phyloP scores from a whole-genome alignment of 1,140 invertebrate genomes.

The Polypedilum pembai region DNA sequence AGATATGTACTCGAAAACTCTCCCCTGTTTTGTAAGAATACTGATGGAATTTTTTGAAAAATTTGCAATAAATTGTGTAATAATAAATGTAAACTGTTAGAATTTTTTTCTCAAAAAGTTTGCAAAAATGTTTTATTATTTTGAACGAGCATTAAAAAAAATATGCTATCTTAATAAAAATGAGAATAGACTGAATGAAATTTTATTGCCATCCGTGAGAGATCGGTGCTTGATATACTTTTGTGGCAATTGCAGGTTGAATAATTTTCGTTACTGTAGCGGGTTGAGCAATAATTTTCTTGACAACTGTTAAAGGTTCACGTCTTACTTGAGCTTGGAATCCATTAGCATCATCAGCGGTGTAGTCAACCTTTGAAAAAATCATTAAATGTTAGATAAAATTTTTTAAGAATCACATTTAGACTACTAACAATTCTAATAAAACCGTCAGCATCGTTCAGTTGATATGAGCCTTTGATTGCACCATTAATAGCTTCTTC shows the following conservation, averaged over 20 bases:
- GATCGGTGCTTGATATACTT: neutral
- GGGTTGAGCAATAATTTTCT: conserved; percentile 13
- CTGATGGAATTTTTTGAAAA: neutral
- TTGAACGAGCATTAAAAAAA: neutral
- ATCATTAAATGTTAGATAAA: neutral
- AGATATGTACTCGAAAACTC: neutral
- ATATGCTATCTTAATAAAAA: neutral
- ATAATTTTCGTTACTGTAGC: conserved; percentile 16
- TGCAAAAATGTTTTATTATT: neutral
- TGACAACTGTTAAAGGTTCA: conserved; percentile 35
- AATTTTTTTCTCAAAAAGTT: neutral
- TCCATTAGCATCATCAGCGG: conserved; percentile 43
- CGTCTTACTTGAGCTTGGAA: conserved; percentile 44
- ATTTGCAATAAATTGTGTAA: neutral
- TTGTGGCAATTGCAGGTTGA: neutral
- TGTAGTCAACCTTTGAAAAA: conserved; percentile 39
- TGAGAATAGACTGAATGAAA: neutral
- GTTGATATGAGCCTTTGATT: conserved; percentile 52
- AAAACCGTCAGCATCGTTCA: conserved; percentile 58
- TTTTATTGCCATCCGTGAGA: neutral
- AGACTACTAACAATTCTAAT: conserved; percentile 46
- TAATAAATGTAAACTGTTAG: neutral
- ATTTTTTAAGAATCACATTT: neutral
- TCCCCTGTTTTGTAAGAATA: neutral
- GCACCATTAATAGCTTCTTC: conserved; percentile 45